Evolutionary conservation across 2,888 invertebrate genomes (phyloP), one percentile per base, ranked within the genome.

Genomic region (Thecophora atra): DNA sequence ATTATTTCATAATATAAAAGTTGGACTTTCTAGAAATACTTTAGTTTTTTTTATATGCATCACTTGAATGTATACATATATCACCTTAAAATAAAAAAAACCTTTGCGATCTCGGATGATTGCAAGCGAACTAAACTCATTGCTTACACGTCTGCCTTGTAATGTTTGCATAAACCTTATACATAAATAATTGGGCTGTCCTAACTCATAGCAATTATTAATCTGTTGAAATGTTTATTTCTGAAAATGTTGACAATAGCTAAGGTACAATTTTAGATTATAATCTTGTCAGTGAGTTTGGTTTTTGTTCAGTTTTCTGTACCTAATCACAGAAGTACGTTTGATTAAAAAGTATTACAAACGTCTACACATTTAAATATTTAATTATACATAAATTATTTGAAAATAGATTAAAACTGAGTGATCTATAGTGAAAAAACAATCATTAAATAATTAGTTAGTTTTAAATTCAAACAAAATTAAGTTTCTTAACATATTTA

Each of bases 211-310:
- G 13, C 13, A 19, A 56, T 56, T 56, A n/a, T 54, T 54, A 19
- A 13, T 56, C 26, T 6, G 56, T 24, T 47, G 11, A 17, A 44
- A 24, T 47, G 21, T 42, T 44, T 64, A 64, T 19, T 15, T 13
- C 47, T 64, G 13, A 37, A 37, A 13, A 21, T 54, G 26, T n/a
- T 68, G 68, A 70, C 70, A 70, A 70, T 37, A 63, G 70, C 70
- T 63, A n/a, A 17, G 52, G 42, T 63, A 70, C 70, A 70, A 51
- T 70, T 63, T 52, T 70, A 70, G 70, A 70, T 58, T 37, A 68
- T 51, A 30, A 60, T 62, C 19, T 24, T 44, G 68, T 42, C 44
- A 58, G 24, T 26, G n/a, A 26, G 56, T 7, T 52, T 30, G 30
- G 17, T 17, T 51, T 51, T 51, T 65, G 26, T 65, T 24, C 26